These are phyloP conservation scores for Ginglymostoma cirratum DNA, from an alignment of 2,113 vertebrate species.

Conservation along the genomic window DNA sequence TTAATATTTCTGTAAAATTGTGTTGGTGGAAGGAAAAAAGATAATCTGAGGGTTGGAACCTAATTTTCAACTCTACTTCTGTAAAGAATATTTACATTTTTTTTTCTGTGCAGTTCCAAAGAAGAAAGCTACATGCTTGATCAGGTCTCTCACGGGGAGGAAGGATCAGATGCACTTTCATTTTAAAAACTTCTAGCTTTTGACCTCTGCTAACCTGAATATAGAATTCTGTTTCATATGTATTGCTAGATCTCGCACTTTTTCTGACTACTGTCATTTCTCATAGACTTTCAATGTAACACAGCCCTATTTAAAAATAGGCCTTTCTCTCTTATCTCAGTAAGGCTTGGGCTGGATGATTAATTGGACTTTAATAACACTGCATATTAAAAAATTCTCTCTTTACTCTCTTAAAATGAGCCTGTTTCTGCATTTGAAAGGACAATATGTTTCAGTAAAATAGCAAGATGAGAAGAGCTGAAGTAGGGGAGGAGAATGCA, in stretches of 20 bases:
- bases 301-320: slow-evolving; percentile 59
- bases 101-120: neutral
- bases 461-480: neutral
- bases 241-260: slow-evolving; percentile 38
- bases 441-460: neutral
- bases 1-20: neutral
- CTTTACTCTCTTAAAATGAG: slow-evolving; percentile 51
- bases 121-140: neutral
- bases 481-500: neutral
- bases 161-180: neutral
- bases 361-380: slow-evolving; percentile 76
- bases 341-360: slow-evolving; percentile 74
- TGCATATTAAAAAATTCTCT: slow-evolving; percentile 71
- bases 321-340: slow-evolving; percentile 72
- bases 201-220: slow-evolving; percentile 21
- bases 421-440: neutral
- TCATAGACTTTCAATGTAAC: slow-evolving; percentile 48
- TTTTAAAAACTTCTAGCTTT: neutral
- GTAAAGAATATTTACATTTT: neutral
- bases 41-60: neutral
- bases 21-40: neutral
- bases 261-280: neutral
- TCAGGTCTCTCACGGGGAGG: neutral
- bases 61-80: neutral
- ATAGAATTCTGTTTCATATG: slow-evolving; percentile 41